phyloP scores from a whole-genome alignment of 2,888 invertebrate genomes.

The Craniophora ligustri region DNA sequence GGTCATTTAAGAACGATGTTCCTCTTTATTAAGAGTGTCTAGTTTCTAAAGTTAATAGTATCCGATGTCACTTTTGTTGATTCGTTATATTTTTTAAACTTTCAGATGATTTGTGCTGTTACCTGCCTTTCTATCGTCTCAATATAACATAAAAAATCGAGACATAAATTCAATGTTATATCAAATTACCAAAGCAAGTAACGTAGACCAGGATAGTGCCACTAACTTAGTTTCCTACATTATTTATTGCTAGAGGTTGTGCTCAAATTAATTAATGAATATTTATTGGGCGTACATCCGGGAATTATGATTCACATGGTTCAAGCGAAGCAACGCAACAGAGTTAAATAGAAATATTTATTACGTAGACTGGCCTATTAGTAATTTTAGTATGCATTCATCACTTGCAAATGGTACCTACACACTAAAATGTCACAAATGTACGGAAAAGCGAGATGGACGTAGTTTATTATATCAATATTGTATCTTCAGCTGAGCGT shows the following conservation, averaged over 20 bases:
- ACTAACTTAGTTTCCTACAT: conserved; percentile 35
- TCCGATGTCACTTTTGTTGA: too few species aligned
- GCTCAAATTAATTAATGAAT: conserved; percentile 58
- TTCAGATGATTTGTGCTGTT: too few species aligned
- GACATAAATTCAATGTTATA: not conserved
- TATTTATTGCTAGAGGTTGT: conserved; percentile 41
- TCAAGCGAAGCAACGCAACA: conserved; percentile 14
- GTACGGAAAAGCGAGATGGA: conserved; percentile 7
- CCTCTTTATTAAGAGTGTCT: too few species aligned
- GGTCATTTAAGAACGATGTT: too few species aligned
- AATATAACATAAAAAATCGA: not conserved
- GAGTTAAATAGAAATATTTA: conserved; percentile 27
- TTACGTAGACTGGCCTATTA: conserved; percentile 21
- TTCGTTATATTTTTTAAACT: too few species aligned
- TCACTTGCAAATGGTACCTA: conserved; percentile 30
- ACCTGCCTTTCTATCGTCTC: too few species aligned
- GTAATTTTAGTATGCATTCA: conserved; percentile 22
- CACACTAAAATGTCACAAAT: conserved; percentile 18
- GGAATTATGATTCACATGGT: conserved; percentile 56
- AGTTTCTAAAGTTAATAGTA: too few species aligned
- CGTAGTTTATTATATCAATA: conserved; percentile 17
- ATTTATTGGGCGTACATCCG: conserved; percentile 69
- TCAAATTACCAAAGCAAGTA: conserved; percentile 2
- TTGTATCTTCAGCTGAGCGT: not conserved
- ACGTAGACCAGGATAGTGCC: conserved; percentile 9